Evolutionary conservation across 1,140 invertebrate genomes (phyloP), one percentile per base, ranked within the genome.

Genomic region (Leptonema lineaticorne): DNA sequence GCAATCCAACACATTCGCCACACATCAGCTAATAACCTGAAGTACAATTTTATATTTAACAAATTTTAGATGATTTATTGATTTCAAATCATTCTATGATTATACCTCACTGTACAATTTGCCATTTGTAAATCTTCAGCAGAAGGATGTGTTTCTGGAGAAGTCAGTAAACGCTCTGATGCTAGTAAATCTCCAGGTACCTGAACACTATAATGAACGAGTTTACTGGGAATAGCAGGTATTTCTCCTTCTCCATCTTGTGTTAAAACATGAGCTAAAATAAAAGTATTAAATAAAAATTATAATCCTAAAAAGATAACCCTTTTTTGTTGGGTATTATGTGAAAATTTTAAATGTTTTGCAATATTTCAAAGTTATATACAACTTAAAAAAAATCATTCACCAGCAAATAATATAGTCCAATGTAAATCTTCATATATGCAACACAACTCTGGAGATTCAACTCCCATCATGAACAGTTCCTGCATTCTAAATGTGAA

Each of bases 341-440:
- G n/a, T n/a, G n/a, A n/a, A n/a, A n/a, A n/a, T n/a, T n/a, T n/a
- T n/a, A n/a, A n/a, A n/a, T n/a, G n/a, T n/a, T n/a, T n/a, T n/a
- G n/a, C n/a, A n/a, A n/a, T n/a, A n/a, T n/a, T n/a, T n/a, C n/a
- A n/a, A n/a, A n/a, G n/a, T n/a, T n/a, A n/a, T n/a, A n/a, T n/a
- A n/a, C 29, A 6, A 33, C 29, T 6, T 33, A 11, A 33, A 48
- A 48, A 48, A 48, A 48, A 48, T 48, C 6, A 60, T 46, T 46
- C 71, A 83, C 92, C 91, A 68, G 90, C 81, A 62, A 95, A 88
- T 66, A 96, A 84, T 2, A 95, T 77, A 18, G 93, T 84, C 94
- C 94, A 96, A 78, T 96, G 93, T 1, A 96, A 78, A 81, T 96
- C 93, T 81, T 96, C 93, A 77, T 90, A 92, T 0, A 92, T 74